Conservation (phyloP, 1,140 invertebrate genomes). For the Hypothenemus hampei region DNA sequence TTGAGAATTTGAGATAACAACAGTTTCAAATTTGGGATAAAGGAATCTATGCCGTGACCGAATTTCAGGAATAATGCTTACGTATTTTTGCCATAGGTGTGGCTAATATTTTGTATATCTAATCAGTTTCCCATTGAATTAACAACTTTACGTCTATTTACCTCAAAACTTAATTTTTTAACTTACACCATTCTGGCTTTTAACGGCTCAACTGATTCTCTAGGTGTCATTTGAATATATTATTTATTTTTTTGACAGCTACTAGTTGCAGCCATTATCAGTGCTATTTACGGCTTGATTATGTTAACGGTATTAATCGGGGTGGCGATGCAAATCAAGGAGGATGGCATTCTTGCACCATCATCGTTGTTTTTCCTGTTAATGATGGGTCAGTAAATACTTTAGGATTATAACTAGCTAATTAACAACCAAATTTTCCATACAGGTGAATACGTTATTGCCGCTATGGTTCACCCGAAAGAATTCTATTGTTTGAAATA, state of each 20-base stretch:
- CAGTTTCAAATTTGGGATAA: neutral
- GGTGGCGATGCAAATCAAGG: constrained; percentile 71
- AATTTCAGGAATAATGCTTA: no score
- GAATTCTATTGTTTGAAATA: constrained; percentile 73
- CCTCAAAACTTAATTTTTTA: no score
- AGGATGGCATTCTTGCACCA: constrained; percentile 74
- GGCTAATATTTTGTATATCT: no score
- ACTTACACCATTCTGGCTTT: no score
- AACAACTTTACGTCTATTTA: no score
- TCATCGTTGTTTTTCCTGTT: constrained; percentile 72
- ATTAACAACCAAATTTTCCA: neutral
- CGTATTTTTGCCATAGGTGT: no score
- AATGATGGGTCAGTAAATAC: constrained; percentile 49
- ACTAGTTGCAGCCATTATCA: constrained; percentile 69
- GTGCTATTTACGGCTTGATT: constrained; percentile 75
- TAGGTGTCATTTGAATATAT: neutral
- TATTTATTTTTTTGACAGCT: constrained; percentile 52
- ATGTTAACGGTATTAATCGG: constrained; percentile 93
- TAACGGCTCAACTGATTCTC: no score
- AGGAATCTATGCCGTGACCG: no score
- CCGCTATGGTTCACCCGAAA: constrained; percentile 77
- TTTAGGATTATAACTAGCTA: neutral
- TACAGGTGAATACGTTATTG: constrained; percentile 56
- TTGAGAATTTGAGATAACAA: neutral
- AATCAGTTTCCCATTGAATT: no score